Conservation (phyloP, 2,797 vertebrate species). For the Etheostoma perlongum region DNA sequence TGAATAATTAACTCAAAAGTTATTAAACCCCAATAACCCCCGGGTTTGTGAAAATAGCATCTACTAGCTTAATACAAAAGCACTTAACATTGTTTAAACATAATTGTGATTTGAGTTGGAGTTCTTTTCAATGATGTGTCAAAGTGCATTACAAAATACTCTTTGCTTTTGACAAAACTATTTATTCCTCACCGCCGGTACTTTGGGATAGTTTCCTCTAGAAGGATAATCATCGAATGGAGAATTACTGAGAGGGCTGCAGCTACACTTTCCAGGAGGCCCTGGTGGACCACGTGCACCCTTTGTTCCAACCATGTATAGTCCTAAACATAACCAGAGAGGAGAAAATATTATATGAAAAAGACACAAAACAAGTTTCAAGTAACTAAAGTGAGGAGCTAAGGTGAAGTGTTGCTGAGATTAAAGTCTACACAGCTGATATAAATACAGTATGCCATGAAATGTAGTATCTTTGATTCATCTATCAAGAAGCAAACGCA, state of each 20-base stretch:
- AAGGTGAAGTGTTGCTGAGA: neutral
- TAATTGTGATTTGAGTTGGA: neutral
- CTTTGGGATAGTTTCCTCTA: constrained; percentile 87
- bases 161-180: neutral
- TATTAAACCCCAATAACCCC: neutral
- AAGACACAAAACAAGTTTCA: neutral
- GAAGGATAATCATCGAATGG: constrained; percentile 83
- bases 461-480: constrained; percentile 35
- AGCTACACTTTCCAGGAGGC: constrained; percentile 92
- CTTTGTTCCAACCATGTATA: constrained; percentile 92
- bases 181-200: constrained; percentile 89
- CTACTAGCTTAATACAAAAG: neutral
- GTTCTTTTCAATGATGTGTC: neutral
- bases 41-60: neutral
- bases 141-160: neutral
- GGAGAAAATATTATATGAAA: neutral
- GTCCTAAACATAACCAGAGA: constrained; percentile 79
- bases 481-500: constrained; percentile 62
- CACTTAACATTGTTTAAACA: neutral
- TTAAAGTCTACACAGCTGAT: constrained; percentile 8
- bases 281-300: constrained; percentile 93
- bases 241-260: constrained; percentile 85
- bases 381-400: neutral
- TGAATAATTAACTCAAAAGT: constrained; percentile 13
- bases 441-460: constrained; percentile 36